phyloP scores from a whole-genome alignment of 2,797 vertebrate genomes.

The Sebastes alutus region DNA sequence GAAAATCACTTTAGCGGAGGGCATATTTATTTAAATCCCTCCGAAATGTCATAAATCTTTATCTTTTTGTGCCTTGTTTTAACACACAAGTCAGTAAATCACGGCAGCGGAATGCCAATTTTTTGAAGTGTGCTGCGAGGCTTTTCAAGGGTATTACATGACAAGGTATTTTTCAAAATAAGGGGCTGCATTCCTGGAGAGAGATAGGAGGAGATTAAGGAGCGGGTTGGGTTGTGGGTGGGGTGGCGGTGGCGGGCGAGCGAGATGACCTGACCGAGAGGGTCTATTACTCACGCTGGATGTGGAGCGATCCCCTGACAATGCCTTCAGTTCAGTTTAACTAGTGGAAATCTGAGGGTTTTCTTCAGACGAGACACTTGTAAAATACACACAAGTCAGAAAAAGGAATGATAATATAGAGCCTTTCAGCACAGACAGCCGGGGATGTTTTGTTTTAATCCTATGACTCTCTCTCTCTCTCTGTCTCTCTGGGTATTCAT shows the following conservation, averaged over 20 bases:
- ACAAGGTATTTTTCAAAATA: slow-evolving; percentile 81
- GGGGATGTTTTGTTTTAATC: slow-evolving; percentile 42
- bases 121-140: slow-evolving; percentile 55
- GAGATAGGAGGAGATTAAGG: slow-evolving; percentile 82
- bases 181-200: slow-evolving; percentile 79
- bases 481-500: slow-evolving; percentile 8
- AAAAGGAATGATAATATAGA: slow-evolving; percentile 16
- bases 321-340: slow-evolving; percentile 23
- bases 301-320: slow-evolving; percentile 38
- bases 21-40: slow-evolving; percentile 69
- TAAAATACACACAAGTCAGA: slow-evolving; percentile 4
- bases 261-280: slow-evolving; percentile 66
- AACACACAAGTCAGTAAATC: slow-evolving; percentile 72
- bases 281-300: slow-evolving; percentile 61
- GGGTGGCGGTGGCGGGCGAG: slow-evolving; percentile 45
- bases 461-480: slow-evolving; percentile 3
- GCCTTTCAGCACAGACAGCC: slow-evolving; percentile 5
- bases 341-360: slow-evolving; percentile 12
- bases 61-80: slow-evolving; percentile 66
- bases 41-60: slow-evolving; percentile 64
- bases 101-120: slow-evolving; percentile 62
- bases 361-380: slow-evolving; percentile 24
- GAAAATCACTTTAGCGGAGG: slow-evolving; percentile 40
- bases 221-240: slow-evolving; percentile 49
- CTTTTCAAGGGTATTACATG: slow-evolving; percentile 84